These are phyloP conservation scores for Gymnoscelis rufifasciata DNA, from an alignment of 2,888 invertebrate genomes.

Conservation along the genomic window DNA sequence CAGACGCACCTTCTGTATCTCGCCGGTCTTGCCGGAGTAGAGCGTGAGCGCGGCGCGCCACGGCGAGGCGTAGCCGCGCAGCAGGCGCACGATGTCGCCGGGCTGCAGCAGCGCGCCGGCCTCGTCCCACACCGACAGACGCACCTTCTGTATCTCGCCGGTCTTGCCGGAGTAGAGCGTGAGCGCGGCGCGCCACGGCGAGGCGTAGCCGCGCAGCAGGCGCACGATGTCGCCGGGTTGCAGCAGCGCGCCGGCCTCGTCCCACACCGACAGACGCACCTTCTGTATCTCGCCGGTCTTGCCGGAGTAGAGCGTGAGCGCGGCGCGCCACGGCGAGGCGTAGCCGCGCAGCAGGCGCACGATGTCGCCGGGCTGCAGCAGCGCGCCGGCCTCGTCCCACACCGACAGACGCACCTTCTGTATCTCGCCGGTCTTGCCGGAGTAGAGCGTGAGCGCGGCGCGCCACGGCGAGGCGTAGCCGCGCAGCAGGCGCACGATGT, in stretches of 20 bases:
- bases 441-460: slow-evolving; percentile 95
- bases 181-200: slow-evolving; percentile 97
- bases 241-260: slow-evolving; percentile 93
- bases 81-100: slow-evolving; percentile 92
- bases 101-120: slow-evolving; percentile 98
- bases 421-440: slow-evolving; percentile 94
- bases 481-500: slow-evolving; percentile 96
- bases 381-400: slow-evolving; percentile 95
- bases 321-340: slow-evolving; percentile 92
- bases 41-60: slow-evolving; percentile 94
- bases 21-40: slow-evolving; percentile 97
- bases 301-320: too few species aligned
- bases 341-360: slow-evolving; percentile 93
- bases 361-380: slow-evolving; percentile 98
- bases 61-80: slow-evolving; percentile 94
- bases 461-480: slow-evolving; percentile 95
- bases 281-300: slow-evolving; percentile 94
- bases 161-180: slow-evolving; percentile 91
- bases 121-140: slow-evolving; percentile 90
- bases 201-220: slow-evolving; percentile 92
- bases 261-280: slow-evolving; percentile 97
- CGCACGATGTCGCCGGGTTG: slow-evolving; percentile 96
- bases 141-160: slow-evolving; percentile 96
- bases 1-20: slow-evolving; percentile 92
- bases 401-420: slow-evolving; percentile 88